These are phyloP conservation scores for Caprella mutica DNA, from an alignment of 2,888 invertebrate genomes.

Conservation along the genomic window DNA sequence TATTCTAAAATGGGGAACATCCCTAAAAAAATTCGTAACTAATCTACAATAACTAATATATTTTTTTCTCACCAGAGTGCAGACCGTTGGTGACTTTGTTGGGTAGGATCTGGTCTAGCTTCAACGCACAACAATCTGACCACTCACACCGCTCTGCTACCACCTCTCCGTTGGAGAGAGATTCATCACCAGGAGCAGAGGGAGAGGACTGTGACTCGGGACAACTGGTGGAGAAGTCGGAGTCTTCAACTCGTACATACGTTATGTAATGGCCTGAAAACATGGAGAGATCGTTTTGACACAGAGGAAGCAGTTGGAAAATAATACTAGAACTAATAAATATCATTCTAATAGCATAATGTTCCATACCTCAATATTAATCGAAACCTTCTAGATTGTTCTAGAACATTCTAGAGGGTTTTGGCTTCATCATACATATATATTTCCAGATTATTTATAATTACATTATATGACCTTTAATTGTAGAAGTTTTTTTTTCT, in stretches of 20 bases:
- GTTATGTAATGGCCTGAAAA: slow-evolving; percentile 26
- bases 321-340: no score
- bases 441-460: neutral
- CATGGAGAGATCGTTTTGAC: neutral
- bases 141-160: slow-evolving; percentile 21
- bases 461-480: neutral
- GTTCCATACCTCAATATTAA: neutral
- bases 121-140: slow-evolving; percentile 24
- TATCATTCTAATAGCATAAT: neutral
- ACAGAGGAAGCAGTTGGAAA: no score
- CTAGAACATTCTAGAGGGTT: no score
- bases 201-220: neutral
- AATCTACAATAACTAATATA: no score
- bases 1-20: no score
- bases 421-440: no score
- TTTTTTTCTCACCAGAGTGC: no score
- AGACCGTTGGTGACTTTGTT: slow-evolving; percentile 12
- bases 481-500: neutral
- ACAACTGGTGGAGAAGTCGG: neutral
- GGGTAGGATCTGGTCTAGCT: slow-evolving; percentile 22
- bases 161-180: neutral
- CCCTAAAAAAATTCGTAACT: no score
- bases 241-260: slow-evolving; percentile 21
- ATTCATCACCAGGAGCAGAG: neutral
- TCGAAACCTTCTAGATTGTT: neutral